Evolutionary conservation across 2,113 vertebrate genomes (phyloP).

Genomic region (Chionomys nivalis): DNA sequence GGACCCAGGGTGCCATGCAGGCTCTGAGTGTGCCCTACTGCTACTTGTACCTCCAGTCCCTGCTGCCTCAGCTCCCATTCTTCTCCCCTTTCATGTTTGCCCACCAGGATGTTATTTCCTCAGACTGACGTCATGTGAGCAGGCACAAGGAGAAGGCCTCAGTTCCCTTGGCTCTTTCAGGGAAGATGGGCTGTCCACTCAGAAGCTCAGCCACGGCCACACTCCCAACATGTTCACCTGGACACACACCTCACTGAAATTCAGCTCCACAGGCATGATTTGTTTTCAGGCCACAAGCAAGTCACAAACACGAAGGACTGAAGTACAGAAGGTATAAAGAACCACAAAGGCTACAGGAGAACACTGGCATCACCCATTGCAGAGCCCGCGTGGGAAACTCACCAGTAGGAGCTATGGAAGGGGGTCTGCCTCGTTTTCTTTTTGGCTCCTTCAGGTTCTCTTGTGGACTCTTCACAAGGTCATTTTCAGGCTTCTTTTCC

Average conservation of each 20-base stretch:
- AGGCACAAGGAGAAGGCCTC: constrained; percentile 29
- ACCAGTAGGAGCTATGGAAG: constrained; percentile 86
- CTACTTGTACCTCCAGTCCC: neutral
- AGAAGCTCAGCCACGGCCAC: neutral
- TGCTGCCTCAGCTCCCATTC: neutral
- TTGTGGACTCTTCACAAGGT: constrained; percentile 85
- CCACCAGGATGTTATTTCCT: constrained; percentile 36
- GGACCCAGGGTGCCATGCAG: neutral
- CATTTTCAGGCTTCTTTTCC: constrained; percentile 88
- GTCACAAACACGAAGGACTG: constrained; percentile 62
- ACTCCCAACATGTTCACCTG: neutral
- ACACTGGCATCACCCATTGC: constrained; percentile 55
- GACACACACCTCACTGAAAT: constrained; percentile 50
- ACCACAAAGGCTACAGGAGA: constrained; percentile 48
- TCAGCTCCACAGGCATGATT: neutral
- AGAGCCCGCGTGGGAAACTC: constrained; percentile 70
- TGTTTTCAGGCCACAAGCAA: constrained; percentile 48
- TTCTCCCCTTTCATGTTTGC: constrained; percentile 9
- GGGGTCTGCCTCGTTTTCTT: constrained; percentile 87
- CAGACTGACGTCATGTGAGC: neutral
- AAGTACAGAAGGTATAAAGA: constrained; percentile 54
- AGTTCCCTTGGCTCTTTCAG: neutral
- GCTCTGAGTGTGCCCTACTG: neutral
- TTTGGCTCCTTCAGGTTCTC: constrained; percentile 86
- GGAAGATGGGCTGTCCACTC: neutral